Base-by-base conservation (phyloP, 2,888 invertebrate genomes). In the Pinctada fucata region DNA sequence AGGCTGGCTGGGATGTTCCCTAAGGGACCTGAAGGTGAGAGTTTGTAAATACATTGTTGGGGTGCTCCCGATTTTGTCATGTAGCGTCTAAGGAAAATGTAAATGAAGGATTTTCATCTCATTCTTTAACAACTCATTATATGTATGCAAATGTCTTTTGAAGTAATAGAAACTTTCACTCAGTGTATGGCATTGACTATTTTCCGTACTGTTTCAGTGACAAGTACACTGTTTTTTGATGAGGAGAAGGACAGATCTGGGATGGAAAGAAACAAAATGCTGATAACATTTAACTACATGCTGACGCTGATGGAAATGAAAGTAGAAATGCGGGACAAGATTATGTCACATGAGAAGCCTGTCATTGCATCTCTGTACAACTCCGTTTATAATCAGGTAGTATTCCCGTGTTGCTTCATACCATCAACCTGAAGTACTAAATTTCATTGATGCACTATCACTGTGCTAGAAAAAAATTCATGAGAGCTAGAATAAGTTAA, bases 1-100 rank as follows among this genome's bases (percentile, higher is more conserved):
- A 82, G 92, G 68, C 83, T 93, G 75, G 91, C 92, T 13, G 92
- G 92, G 45, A 91, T 92, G 88, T 93, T 92, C 83, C 91, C 91
- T 52, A 92, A 92, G 78, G 92, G 91, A 49, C 90, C 90, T 47
- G 92, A 93, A 87, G 92, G 92, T 92, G 80, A 65, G 80, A 64
- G 5, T 8, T 8, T 10, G 1, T 58, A 58, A 58, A 10, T 10
- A 58, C 8, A 58, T 10, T 13, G 13, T 8, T 58, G 13, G 13
- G 13, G 58, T 13, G 58, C 58, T 58, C 58, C 8, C 8, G 8
- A 58, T 10, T 10, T 10, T 13, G 13, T 58, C 13, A 10, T 58
- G 58, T 58, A 13, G 58, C 8, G 10, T 10, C 8, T 58, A 58
- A 10, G 1, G 8, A 13, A 10, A 58, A 10, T 58, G 58, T 58